Base-by-base conservation (phyloP, 2,888 invertebrate genomes). In the Melanostoma mellinum region DNA sequence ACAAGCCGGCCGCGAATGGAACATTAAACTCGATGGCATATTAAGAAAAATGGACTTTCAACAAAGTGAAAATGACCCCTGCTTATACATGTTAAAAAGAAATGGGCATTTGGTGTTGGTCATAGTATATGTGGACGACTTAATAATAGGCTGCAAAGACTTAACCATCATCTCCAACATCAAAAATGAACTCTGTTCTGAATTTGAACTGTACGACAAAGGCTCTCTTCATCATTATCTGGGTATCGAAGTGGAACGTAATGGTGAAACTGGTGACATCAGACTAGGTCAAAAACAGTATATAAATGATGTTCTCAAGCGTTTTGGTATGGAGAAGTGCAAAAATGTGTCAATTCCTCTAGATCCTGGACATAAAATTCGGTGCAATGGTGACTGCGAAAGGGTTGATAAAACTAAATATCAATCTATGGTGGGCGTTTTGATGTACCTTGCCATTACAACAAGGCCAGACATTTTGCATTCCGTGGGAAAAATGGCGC, bases 381-480 rank as follows among this genome's bases (percentile, higher is more conserved):
- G 38, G 3, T 85, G 85, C 69, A 42, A 76, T 33, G 72, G 60
- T 10, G 50, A 85, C 0, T 86, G 76, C 50, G 68, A 73, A 6
- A 52, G 35, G 30, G 68, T 69, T 6, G 67, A 86, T 8, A 52
- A 74, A 52, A 72, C 48, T 3, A 6, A 60, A 6, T 86, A 86
- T 53, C 86, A 86, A 53, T 84, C 80, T 52, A 50, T 72, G 35
- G 74, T 87, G 10, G 85, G 85, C n/a, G 75, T 74, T 40, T 63
- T 85, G 40, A 73, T 80, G 40, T 87, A 86, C 69, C 44, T 84
- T 32, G 71, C 77, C 20, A 65, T 79, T 65, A 73, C 73, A 10
- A 85, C 86, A 9, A 56, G 86, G n/a, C 86, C 85, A 6, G 86
- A 86, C 69, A 86, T 86, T 38, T 58, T 65, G 42, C 75, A 81